phyloP scores from a whole-genome alignment of 1,140 invertebrate genomes.

The Rhyzopertha dominica region DNA sequence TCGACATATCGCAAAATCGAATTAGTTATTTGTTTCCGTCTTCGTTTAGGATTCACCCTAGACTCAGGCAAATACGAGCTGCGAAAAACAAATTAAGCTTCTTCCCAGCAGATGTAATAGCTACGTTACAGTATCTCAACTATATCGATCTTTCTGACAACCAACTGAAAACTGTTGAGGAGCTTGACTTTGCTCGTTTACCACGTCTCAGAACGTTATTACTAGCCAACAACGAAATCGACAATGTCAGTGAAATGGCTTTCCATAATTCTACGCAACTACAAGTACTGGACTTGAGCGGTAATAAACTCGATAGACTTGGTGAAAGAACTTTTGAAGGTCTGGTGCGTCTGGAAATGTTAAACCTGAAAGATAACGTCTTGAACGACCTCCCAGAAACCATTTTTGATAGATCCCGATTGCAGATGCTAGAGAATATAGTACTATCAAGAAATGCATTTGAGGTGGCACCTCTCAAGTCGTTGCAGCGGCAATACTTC shows the following conservation, averaged over 20 bases:
- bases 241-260: slow-evolving; percentile 75
- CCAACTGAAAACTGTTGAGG: slow-evolving; percentile 68
- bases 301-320: slow-evolving; percentile 70
- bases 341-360: slow-evolving; percentile 63
- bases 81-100: slow-evolving; percentile 72
- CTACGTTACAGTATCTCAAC: slow-evolving; percentile 67
- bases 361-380: slow-evolving; percentile 72
- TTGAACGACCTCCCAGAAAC: slow-evolving; percentile 70
- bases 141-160: slow-evolving; percentile 72
- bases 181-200: slow-evolving; percentile 78
- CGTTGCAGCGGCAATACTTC: slow-evolving; percentile 76
- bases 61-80: slow-evolving; percentile 62
- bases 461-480: slow-evolving; percentile 67
- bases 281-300: slow-evolving; percentile 66
- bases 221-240: slow-evolving; percentile 69
- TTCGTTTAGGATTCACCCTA: slow-evolving; percentile 75
- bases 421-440: slow-evolving; percentile 78
- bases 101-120: slow-evolving; percentile 76
- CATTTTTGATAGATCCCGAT: slow-evolving; percentile 74
- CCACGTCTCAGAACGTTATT: slow-evolving; percentile 63
- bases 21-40: slow-evolving; percentile 74
- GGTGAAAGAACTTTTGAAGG: slow-evolving; percentile 79
- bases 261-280: slow-evolving; percentile 88
- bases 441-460: slow-evolving; percentile 74
- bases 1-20: slow-evolving; percentile 72